phyloP scores from a whole-genome alignment of 2,888 invertebrate species.

The Argynnis bischoffii region DNA sequence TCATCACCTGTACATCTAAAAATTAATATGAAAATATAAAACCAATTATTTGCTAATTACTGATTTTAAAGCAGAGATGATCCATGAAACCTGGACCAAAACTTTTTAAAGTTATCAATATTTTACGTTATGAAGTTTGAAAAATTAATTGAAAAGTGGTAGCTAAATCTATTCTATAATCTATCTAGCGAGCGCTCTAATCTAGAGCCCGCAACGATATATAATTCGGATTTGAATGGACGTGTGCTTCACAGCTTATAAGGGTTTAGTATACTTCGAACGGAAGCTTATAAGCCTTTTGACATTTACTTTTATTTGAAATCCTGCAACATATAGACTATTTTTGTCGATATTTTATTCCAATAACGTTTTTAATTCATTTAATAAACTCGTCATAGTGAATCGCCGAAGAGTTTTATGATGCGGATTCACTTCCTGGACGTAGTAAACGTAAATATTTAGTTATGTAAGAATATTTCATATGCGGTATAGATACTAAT shows the following conservation, averaged over 20 bases:
- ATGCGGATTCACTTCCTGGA: too few species aligned
- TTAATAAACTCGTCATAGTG: too few species aligned
- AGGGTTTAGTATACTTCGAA: conserved; percentile 35
- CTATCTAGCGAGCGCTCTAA: conserved; percentile 25
- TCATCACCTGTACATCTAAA: too few species aligned
- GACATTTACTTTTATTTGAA: conserved; percentile 9
- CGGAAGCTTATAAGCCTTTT: conserved; percentile 24
- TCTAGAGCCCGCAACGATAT: conserved; percentile 26
- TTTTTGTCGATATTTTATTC: neutral
- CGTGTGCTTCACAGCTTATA: conserved; percentile 34
- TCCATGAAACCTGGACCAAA: too few species aligned
- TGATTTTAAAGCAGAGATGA: too few species aligned
- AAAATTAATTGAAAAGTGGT: conserved; percentile 27
- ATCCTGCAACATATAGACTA: conserved; percentile 5
- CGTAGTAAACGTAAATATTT: too few species aligned
- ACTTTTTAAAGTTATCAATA: too few species aligned
- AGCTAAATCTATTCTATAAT: conserved; percentile 25
- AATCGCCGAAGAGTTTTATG: too few species aligned
- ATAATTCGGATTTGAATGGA: conserved; percentile 39
- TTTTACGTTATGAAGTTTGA: neutral
- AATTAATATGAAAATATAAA: too few species aligned
- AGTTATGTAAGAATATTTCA: too few species aligned
- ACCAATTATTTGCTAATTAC: too few species aligned
- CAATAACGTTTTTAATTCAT: neutral
- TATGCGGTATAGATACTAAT: too few species aligned